A percentile compares a stretch with the other conserved stretches of the same genome.
These are phyloP conservation scores for Carcharodon carcharias DNA, from an alignment of 2,797 vertebrate species.

Conservation along the genomic window DNA sequence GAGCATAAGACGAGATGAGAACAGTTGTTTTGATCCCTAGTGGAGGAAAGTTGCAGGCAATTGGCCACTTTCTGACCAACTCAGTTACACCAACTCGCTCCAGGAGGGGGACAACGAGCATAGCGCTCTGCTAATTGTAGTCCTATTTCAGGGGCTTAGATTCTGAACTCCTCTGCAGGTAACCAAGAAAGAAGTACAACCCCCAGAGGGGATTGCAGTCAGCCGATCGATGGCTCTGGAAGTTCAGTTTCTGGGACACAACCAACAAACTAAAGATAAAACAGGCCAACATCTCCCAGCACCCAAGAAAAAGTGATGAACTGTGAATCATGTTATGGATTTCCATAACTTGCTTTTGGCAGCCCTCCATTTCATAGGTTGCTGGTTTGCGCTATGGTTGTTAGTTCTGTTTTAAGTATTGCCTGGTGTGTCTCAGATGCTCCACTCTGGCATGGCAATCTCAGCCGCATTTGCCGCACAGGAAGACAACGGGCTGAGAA, in stretches of 20 bases:
- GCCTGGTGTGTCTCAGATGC: not conserved
- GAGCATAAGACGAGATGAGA: not conserved
- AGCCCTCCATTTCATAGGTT: not conserved
- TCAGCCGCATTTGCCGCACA: too few species aligned
- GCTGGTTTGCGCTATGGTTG: not conserved
- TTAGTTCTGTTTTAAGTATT: not conserved
- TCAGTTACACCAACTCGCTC: not conserved
- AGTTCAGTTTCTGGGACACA: not conserved
- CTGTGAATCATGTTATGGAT: not conserved
- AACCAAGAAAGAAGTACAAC: not conserved
- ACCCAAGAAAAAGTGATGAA: not conserved
- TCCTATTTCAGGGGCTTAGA: not conserved
- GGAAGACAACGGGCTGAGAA: not conserved
- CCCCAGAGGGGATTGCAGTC: not conserved
- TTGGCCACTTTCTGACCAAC: not conserved
- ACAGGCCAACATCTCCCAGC: not conserved
- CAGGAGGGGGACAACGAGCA: not conserved
- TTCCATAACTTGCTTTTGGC: not conserved
- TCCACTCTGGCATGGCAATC: not conserved
- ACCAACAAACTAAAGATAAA: not conserved
- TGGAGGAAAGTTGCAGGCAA: not conserved
- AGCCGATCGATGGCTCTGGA: not conserved
- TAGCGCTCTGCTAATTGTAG: not conserved
- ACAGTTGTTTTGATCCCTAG: not conserved
- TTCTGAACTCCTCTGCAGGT: not conserved